These are phyloP conservation scores for Saimiri boliviensis DNA, from an alignment of 2,113 vertebrate species.

Conservation along the genomic window DNA sequence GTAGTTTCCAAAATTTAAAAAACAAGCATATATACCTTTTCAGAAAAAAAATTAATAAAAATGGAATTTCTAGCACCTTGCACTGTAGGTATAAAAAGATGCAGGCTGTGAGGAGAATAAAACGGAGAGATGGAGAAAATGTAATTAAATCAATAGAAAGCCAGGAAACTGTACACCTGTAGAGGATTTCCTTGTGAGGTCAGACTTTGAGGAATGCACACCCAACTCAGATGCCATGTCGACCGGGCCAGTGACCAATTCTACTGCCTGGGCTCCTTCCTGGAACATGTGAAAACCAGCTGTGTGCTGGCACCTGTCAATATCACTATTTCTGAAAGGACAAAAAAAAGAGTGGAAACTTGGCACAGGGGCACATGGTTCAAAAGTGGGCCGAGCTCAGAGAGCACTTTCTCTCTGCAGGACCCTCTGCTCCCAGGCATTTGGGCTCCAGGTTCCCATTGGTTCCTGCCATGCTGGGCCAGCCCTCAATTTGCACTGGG, in stretches of 20 bases:
- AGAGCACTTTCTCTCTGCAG: neutral
- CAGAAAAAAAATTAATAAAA: neutral
- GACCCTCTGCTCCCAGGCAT: neutral
- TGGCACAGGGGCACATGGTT: neutral
- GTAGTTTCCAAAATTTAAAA: slow-evolving; percentile 9
- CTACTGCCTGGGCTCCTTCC: neutral
- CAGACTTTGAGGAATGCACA: neutral
- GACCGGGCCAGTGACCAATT: neutral
- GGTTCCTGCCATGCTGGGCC: neutral
- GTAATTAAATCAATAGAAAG: neutral
- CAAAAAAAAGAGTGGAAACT: neutral
- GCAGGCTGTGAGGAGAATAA: neutral
- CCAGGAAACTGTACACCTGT: fast-evolving
- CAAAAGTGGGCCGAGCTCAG: neutral
- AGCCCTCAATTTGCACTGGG: neutral
- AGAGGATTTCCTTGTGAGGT: neutral
- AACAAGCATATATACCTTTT: slow-evolving; percentile 18
- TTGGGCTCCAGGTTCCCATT: neutral
- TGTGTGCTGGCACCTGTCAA: neutral
- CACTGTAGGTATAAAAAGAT: neutral
- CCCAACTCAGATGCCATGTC: neutral
- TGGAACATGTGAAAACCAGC: neutral
- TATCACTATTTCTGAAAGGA: neutral
- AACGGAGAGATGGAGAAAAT: neutral
- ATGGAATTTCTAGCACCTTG: neutral